Evolutionary conservation across 2,113 vertebrate genomes (phyloP), one percentile per base, ranked within the genome.

Genomic region (Scomber colias): DNA sequence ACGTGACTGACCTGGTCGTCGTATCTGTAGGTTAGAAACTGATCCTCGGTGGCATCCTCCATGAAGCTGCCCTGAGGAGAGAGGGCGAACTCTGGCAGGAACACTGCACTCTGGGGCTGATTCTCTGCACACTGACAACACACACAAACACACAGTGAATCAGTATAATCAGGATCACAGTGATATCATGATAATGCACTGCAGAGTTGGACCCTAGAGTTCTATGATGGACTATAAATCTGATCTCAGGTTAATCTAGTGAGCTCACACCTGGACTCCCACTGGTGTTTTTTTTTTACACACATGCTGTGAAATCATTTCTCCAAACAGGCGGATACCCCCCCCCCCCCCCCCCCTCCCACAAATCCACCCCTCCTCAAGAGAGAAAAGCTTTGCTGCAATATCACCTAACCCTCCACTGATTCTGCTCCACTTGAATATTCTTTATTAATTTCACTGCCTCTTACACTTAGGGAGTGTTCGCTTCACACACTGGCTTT

Each of bases 11-110:
- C 97, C 96, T 98, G 97, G 85, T 98, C 97, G 1, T 98, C 97
- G 0, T 96, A 97, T 66, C 95, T 96, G 75, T 97, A 98, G 0
- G 96, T 97, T 51, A 97, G 95, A 80, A 96, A 96, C 83, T 97
- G 96, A 11, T 98, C 97, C 63, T 96, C 97, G 0, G 96, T 96
- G 0, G 96, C 96, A 0, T 98, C 97, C 90, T 98, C 97, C 59
- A 97, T 95, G 80, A 98, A 97, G 85, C 97, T 98, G 77, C 97
- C 97, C 91, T 98, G 97, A 3, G 97, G 97, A n/a, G 97, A 98
- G 51, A 98, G 96, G 0, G 96, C 96, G 73, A 98, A 98, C 93
- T 98, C 97, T 0, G 97, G 97, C 81, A 98, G 92, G 92, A 98
- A 98, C 89, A 97, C 97, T 9, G 96, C 96, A 53, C 94, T 94